Percentiles rank a stretch among this genome's conserved stretches.
These are phyloP conservation scores for Patella pellucida DNA, from an alignment of 2,888 invertebrate genomes.

Conservation along the genomic window DNA sequence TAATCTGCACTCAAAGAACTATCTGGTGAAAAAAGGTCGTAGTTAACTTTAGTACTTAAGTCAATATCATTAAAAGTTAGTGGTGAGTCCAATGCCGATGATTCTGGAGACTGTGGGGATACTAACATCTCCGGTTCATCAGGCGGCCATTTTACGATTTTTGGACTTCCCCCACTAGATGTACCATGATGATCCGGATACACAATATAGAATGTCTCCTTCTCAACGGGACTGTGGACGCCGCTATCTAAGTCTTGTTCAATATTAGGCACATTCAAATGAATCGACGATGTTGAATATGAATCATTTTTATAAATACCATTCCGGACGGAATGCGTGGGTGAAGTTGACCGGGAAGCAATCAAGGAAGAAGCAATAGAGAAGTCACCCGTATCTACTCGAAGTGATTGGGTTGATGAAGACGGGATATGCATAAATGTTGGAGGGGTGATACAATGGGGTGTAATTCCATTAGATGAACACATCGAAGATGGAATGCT, in stretches of 20 bases:
- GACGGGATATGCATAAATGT: not conserved
- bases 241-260: slow-evolving; percentile 9
- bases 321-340: not conserved
- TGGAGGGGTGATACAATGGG: no score
- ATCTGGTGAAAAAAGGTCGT: not conserved
- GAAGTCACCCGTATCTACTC: not conserved
- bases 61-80: slow-evolving; percentile 23
- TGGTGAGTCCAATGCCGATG: slow-evolving; percentile 10
- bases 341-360: not conserved
- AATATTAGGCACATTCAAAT: not conserved
- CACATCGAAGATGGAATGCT: not conserved
- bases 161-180: not conserved
- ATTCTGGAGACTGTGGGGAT: not conserved
- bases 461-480: not conserved
- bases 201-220: slow-evolving; percentile 21
- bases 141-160: slow-evolving; percentile 26
- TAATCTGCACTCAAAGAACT: not conserved
- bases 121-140: not conserved
- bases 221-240: slow-evolving; percentile 13
- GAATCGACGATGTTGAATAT: not conserved
- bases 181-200: slow-evolving; percentile 8
- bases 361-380: not conserved
- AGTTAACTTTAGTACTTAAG: not conserved
- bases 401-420: not conserved
- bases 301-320: not conserved